Base-by-base conservation (phyloP, 2,113 vertebrate genomes). In the Otolemur garnettii region DNA sequence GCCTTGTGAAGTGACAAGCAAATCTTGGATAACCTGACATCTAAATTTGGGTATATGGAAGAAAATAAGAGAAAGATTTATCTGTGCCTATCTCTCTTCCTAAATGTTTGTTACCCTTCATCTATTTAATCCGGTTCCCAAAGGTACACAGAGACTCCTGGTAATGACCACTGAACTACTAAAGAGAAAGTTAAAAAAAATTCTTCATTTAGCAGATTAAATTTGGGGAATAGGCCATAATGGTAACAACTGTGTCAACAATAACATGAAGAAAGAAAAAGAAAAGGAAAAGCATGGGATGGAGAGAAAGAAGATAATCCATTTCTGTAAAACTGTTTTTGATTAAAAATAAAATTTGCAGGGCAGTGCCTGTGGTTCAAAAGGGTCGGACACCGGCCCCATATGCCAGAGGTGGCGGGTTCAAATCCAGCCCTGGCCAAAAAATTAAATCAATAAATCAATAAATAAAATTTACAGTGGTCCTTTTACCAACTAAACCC, bases 31-130 rank as follows among this genome's bases (percentile, higher is more conserved):
- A 95, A 75, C 11, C 24, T 91, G 21, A n/a, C 33, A 85, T 75
- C 59, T 92, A 64, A 14, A 81, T 87, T 90, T 86, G 33, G 7
- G n/a, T 38, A 92, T 68, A 0, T 24, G 8, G 18, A 75, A 91
- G 45, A 94, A 91, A 88, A 75, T 33, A 57, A 86, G 77, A 96
- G 87, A 96, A 92, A 75, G 17, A 88, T 80, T 5, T 72, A 75
- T 24, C 38, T 62, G 45, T 42, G 21, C 10, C 59, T 92, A 50
- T 68, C 66, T 91, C n/a, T 88, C 35, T 55, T 84, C 24, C 84
- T 85, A 86, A 86, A 95, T 71, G 24, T 38, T 81, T 11, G 28
- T 30, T 22, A 28, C 33, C n/a, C 18, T 87, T 87, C n/a, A 64
- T 38, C 38, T 75, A 93, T 92, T 92, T 84, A 91, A 94, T 62